phyloP scores from a whole-genome alignment of 2,113 vertebrate species.

The Turdus rufiventris region DNA sequence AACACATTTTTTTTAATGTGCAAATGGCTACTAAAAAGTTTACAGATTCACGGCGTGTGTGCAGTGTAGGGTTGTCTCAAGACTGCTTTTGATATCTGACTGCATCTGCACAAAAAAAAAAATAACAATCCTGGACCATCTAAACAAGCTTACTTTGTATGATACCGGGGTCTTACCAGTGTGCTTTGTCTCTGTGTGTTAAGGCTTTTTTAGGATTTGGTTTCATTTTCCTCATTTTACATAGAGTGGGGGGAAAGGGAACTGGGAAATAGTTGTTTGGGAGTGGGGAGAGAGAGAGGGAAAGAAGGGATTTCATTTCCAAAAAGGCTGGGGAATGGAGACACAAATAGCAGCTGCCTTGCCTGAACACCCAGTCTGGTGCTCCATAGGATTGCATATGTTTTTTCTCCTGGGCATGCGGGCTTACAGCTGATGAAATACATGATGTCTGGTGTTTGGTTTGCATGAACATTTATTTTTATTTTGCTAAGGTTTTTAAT shows the following conservation, averaged over 20 bases:
- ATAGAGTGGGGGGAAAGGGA: background rate
- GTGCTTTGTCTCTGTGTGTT: background rate
- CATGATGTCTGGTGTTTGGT: background rate
- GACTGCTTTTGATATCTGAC: background rate
- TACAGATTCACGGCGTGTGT: background rate
- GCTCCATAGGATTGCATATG: background rate
- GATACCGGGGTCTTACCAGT: background rate
- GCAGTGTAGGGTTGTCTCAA: background rate
- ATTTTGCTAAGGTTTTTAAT: constrained; percentile 22
- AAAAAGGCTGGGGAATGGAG: background rate
- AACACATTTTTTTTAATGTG: constrained; percentile 1
- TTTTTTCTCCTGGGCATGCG: background rate
- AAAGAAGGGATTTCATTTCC: background rate
- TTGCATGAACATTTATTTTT: constrained; percentile 11
- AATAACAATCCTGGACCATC: background rate
- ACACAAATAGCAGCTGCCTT: background rate
- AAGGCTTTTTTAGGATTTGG: background rate
- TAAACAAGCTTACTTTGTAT: background rate
- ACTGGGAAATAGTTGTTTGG: background rate
- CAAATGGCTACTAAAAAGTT: constrained; percentile 34
- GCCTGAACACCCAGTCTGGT: background rate
- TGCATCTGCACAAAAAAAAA: background rate
- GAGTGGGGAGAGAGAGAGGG: background rate
- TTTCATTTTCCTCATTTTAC: background rate
- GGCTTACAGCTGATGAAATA: background rate